phyloP scores from a whole-genome alignment of 2,113 vertebrate species.

The Hemibagrus wyckioides region DNA sequence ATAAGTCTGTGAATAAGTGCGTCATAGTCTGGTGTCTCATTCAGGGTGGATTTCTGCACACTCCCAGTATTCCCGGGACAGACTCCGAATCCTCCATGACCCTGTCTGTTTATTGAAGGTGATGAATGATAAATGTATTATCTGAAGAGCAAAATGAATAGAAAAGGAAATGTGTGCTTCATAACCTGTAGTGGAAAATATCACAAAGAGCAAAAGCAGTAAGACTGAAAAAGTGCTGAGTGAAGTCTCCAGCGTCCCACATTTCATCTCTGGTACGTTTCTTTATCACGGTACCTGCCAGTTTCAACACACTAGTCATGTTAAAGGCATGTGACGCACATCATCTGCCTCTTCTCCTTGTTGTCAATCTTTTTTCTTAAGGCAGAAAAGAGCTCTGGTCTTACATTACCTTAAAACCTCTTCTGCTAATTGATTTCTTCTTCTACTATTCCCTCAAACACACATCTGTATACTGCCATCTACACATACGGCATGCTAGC shows the following conservation, averaged over 20 bases:
- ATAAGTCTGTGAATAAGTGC: background rate
- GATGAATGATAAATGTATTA: background rate
- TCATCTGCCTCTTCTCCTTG: background rate
- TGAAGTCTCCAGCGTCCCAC: background rate
- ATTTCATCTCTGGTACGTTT: background rate
- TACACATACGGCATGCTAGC: background rate
- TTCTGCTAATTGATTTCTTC: background rate
- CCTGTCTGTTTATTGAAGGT: background rate
- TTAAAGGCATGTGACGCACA: background rate
- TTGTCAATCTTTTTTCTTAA: background rate
- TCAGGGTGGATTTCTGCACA: background rate
- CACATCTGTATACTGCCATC: background rate
- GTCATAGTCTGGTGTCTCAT: background rate
- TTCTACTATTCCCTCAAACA: background rate
- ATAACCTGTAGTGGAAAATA: background rate
- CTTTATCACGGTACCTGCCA: background rate
- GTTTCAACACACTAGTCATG: background rate
- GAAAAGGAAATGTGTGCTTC: background rate
- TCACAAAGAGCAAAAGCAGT: background rate
- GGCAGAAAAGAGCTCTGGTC: background rate
- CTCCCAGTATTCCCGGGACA: background rate
- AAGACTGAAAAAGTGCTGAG: background rate
- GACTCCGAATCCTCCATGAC: background rate
- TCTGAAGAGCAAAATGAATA: background rate
- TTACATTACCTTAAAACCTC: background rate